Evolutionary conservation across 2,888 invertebrate genomes (phyloP).

Genomic region (Esperia sulphurella): DNA sequence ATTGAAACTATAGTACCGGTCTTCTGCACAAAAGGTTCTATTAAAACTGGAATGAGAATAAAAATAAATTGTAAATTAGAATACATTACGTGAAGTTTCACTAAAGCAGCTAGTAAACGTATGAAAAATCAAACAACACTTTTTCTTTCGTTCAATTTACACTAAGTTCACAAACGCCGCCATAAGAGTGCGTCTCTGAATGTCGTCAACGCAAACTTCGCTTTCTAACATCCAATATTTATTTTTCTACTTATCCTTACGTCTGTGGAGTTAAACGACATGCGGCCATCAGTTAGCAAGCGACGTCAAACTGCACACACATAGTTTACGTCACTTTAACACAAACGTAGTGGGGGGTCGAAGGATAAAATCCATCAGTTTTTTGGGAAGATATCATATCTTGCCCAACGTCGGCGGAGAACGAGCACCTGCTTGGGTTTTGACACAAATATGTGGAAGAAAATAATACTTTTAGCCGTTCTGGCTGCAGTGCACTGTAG

Average conservation of each 20-base stretch:
- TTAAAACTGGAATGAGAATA: not conserved
- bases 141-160: conserved; percentile 76
- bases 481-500: conserved; percentile 58
- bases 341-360: conserved; percentile 57
- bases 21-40: too few species aligned
- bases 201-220: conserved; percentile 67
- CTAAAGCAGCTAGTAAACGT: conserved; percentile 34
- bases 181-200: conserved; percentile 49
- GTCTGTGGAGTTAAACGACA: conserved; percentile 35
- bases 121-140: conserved; percentile 75
- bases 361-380: conserved; percentile 73
- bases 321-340: conserved; percentile 59
- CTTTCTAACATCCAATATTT: conserved; percentile 78
- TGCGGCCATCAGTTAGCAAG: conserved; percentile 56
- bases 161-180: conserved; percentile 51
- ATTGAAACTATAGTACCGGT: too few species aligned
- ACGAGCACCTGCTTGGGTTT: conserved; percentile 25
- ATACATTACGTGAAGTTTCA: conserved; percentile 27
- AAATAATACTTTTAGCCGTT: conserved; percentile 52
- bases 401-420: conserved; percentile 57
- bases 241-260: conserved; percentile 75
- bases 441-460: conserved; percentile 54
- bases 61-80: not conserved
- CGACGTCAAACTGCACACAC: conserved; percentile 56
- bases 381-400: conserved; percentile 73